Percentiles rank a stretch among this genome's conserved stretches.
Evolutionary conservation across 2,888 invertebrate species (phyloP).

Genomic region (Acutogordius australiensis): DNA sequence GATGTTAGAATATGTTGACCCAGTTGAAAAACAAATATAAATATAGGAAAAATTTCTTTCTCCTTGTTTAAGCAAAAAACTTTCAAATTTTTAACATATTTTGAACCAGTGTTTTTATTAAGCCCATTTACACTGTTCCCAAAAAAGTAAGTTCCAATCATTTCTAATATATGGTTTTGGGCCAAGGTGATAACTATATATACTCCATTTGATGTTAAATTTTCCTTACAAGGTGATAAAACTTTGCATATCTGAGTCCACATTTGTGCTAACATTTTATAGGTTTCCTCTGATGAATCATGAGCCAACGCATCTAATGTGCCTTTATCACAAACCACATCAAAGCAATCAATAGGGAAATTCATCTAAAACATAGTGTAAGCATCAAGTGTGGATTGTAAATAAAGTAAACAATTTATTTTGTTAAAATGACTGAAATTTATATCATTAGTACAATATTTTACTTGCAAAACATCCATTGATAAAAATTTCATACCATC

Average conservation of each 20-base stretch:
- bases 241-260: not conserved
- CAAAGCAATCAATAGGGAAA: not conserved
- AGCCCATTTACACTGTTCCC: no score
- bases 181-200: not conserved
- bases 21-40: not conserved
- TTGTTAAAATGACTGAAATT: no score
- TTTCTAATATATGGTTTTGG: slow-evolving; percentile 6
- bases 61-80: not conserved
- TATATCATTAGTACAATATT: no score
- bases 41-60: slow-evolving; percentile 4
- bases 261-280: slow-evolving; percentile 1
- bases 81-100: not conserved
- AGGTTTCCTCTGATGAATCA: not conserved
- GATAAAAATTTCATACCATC: not conserved
- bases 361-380: not conserved
- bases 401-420: not conserved
- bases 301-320: slow-evolving; percentile 2
- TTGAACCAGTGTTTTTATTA: not conserved
- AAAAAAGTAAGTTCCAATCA: not conserved
- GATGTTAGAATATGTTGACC: not conserved
- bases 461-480: slow-evolving; percentile 4
- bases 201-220: no score
- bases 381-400: not conserved
- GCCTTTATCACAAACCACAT: slow-evolving; percentile 1
- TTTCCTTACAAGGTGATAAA: not conserved